Conservation (phyloP, 2,888 invertebrate genomes). For the Caenorhabditis becei region DNA sequence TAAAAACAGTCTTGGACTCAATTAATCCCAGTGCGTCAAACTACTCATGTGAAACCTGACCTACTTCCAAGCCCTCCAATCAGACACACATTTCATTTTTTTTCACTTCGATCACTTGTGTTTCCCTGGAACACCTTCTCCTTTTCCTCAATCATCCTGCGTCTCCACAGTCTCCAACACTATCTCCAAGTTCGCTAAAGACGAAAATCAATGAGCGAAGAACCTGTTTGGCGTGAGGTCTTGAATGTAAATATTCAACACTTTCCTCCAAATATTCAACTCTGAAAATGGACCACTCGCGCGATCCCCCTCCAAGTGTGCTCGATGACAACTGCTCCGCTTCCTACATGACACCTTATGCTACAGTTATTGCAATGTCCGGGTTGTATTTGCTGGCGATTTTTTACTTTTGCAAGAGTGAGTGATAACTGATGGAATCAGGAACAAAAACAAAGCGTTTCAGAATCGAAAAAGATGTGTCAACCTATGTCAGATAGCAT, state of each 20-base stretch:
- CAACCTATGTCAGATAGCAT: constrained; percentile 77
- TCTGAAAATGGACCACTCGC: constrained; percentile 9
- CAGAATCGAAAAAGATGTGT: constrained; percentile 79
- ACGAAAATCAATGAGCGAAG: constrained; percentile 35
- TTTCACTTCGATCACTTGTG: no score
- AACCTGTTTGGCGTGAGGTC: constrained; percentile 32
- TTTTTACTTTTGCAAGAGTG: constrained; percentile 70
- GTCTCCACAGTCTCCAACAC: constrained; percentile 2
- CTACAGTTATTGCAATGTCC: constrained; percentile 76
- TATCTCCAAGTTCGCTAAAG: constrained; percentile 35
- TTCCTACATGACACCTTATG: constrained; percentile 79
- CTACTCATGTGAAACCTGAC: no score
- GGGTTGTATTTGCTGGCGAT: constrained; percentile 73
- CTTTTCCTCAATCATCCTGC: constrained; percentile 22
- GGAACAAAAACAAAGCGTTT: no score
- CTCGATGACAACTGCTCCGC: constrained; percentile 65
- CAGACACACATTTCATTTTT: no score
- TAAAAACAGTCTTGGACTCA: no score
- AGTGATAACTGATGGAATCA: not conserved
- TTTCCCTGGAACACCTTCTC: not conserved
- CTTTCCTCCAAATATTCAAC: not conserved
- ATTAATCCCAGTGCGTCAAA: no score
- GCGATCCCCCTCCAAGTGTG: constrained; percentile 25
- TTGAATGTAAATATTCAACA: constrained; percentile 25
- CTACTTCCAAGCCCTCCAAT: no score